Percentiles rank a stretch among this genome's conserved stretches.
phyloP scores from a whole-genome alignment of 1,140 invertebrate species.

The Macrosteles quadrilineatus region DNA sequence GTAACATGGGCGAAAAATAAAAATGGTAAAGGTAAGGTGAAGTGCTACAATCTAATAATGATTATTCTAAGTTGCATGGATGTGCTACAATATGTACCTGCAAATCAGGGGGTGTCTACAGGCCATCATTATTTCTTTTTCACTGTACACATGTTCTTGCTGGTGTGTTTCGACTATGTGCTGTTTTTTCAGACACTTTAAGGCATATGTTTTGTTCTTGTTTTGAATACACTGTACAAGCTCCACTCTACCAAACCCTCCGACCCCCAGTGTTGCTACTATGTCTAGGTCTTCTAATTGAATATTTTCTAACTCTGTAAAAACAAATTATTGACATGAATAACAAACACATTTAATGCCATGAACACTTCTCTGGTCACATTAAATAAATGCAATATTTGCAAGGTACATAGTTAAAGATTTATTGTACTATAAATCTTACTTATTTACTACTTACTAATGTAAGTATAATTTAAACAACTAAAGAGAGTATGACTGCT shows the following conservation, averaged over 20 bases:
- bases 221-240: conserved; percentile 66
- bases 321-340: background rate
- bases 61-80: too few species aligned
- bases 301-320: conserved; percentile 65
- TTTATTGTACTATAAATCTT: too few species aligned
- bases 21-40: too few species aligned
- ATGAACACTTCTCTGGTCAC: background rate
- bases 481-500: too few species aligned
- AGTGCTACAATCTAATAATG: too few species aligned
- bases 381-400: conserved; percentile 6
- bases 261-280: conserved; percentile 86
- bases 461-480: too few species aligned
- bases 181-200: conserved; percentile 91
- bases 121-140: conserved; percentile 86
- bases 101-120: conserved; percentile 81
- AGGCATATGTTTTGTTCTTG: conserved; percentile 72
- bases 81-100: conserved; percentile 69
- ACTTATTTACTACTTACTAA: too few species aligned
- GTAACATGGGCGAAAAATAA: too few species aligned
- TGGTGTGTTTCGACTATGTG: conserved; percentile 93
- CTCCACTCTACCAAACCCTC: conserved; percentile 91
- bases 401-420: too few species aligned
- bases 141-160: conserved; percentile 89
- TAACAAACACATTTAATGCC: too few species aligned
- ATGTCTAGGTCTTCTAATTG: conserved; percentile 76